Conservation (phyloP, 2,888 invertebrate genomes). For the Nemurella pictetii region DNA sequence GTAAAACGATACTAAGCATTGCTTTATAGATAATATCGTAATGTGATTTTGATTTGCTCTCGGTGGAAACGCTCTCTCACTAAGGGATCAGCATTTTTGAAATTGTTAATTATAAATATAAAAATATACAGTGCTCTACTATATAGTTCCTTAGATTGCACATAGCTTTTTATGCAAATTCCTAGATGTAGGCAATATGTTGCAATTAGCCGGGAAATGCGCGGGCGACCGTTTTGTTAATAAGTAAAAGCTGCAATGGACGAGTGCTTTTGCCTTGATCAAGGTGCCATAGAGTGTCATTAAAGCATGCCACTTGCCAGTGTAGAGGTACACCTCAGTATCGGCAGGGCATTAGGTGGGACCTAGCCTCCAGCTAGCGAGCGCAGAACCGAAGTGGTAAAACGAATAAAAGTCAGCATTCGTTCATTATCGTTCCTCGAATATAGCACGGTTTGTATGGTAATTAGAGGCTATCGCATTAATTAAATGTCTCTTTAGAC, state of each 20-base stretch:
- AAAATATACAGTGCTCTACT: background rate
- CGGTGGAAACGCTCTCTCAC: background rate
- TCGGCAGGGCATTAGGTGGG: background rate
- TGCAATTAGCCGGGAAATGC: constrained; percentile 35
- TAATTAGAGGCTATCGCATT: background rate
- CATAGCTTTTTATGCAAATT: constrained; percentile 25
- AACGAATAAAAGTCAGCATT: constrained; percentile 26
- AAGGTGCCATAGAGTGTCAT: constrained; percentile 33
- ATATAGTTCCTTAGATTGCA: background rate
- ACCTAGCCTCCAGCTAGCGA: background rate
- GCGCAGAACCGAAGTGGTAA: background rate
- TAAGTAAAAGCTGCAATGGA: constrained; percentile 37
- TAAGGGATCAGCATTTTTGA: background rate
- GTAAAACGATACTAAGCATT: background rate
- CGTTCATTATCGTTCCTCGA: constrained; percentile 13
- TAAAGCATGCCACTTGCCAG: constrained; percentile 26
- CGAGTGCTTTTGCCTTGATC: constrained; percentile 36
- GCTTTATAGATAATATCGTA: background rate
- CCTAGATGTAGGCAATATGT: constrained; percentile 33
- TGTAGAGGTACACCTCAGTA: constrained; percentile 4
- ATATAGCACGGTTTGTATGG: background rate
- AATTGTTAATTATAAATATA: background rate
- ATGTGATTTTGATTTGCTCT: background rate
- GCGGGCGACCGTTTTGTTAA: constrained; percentile 35
- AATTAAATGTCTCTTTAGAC: background rate